Conservation (phyloP, 2,888 invertebrate species). For the Diaprepes abbreviatus region DNA sequence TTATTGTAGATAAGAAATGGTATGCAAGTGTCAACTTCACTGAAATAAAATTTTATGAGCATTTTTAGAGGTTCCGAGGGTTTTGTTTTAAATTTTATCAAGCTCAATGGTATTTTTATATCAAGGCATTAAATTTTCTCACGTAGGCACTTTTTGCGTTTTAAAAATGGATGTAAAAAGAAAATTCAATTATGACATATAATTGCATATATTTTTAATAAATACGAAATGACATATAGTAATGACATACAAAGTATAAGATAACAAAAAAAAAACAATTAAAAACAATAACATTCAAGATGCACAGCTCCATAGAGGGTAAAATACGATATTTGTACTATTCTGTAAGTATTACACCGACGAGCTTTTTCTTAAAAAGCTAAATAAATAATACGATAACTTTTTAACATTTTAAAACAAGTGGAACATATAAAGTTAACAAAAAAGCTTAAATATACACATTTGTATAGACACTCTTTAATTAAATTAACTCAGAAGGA, state of each 20-base stretch:
- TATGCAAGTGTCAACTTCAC: not conserved
- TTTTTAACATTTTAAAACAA: slow-evolving; percentile 6
- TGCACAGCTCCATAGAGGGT: slow-evolving; percentile 30
- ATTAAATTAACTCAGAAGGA: too few species aligned
- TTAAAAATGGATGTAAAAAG: not conserved
- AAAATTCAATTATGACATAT: slow-evolving; percentile 1
- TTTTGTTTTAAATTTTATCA: not conserved
- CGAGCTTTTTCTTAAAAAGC: slow-evolving; percentile 14
- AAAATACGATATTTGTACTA: slow-evolving; percentile 29
- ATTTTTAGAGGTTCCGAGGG: not conserved
- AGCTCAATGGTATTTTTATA: not conserved
- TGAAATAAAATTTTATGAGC: slow-evolving; percentile 2
- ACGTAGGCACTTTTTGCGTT: not conserved
- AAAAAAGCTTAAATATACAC: slow-evolving; percentile 26
- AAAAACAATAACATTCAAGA: slow-evolving; percentile 52
- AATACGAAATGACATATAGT: slow-evolving; percentile 46
- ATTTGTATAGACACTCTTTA: too few species aligned
- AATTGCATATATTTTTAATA: slow-evolving; percentile 42
- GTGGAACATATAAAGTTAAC: not conserved
- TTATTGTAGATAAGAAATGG: not conserved
- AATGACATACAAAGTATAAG: slow-evolving; percentile 33
- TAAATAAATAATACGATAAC: not conserved
- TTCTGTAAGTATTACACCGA: slow-evolving; percentile 23
- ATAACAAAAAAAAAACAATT: slow-evolving; percentile 51
- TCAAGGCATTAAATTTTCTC: not conserved